A percentile compares a stretch with the other conserved stretches of the same genome.
Conservation (phyloP, 2,888 invertebrate species). For the Parthenolecanium corni region DNA sequence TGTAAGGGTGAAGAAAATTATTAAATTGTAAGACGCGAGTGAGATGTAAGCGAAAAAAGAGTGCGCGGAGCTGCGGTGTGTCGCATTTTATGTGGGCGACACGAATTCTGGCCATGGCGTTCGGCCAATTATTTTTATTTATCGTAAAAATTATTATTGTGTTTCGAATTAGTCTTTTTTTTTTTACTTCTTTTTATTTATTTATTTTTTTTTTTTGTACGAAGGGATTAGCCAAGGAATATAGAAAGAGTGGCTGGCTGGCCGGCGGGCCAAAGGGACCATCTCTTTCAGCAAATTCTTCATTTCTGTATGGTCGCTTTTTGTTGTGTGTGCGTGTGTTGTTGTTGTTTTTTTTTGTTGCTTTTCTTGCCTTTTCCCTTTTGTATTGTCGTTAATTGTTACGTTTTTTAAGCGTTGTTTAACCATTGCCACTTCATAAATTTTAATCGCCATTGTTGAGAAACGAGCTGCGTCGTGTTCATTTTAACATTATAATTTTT, state of each 20-base stretch:
- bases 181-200: too few relatives aligned
- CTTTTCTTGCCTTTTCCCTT: not conserved
- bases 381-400: slow-evolving; percentile 21
- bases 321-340: too few relatives aligned
- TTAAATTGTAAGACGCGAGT: not conserved
- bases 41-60: not conserved
- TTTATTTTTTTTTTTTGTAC: too few relatives aligned
- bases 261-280: slow-evolving; percentile 8
- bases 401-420: slow-evolving; percentile 25
- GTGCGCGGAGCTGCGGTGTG: not conserved
- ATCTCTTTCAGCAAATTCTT: slow-evolving; percentile 22
- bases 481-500: slow-evolving; percentile 1
- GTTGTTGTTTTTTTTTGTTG: too few relatives aligned
- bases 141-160: slow-evolving; percentile 26
- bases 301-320: too few relatives aligned
- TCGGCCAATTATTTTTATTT: slow-evolving; percentile 25
- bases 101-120: slow-evolving; percentile 23
- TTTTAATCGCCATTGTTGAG: slow-evolving; percentile 16
- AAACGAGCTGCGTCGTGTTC: slow-evolving; percentile 11
- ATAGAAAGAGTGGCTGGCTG: not conserved
- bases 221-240: not conserved
- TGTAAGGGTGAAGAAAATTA: not conserved
- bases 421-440: slow-evolving; percentile 27
- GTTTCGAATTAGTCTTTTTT: slow-evolving; percentile 22
- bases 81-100: slow-evolving; percentile 22